Percentiles rank a stretch among this genome's conserved stretches.
Conservation (phyloP, 2,113 vertebrate genomes). For the Psammodynastes pulverulentus region DNA sequence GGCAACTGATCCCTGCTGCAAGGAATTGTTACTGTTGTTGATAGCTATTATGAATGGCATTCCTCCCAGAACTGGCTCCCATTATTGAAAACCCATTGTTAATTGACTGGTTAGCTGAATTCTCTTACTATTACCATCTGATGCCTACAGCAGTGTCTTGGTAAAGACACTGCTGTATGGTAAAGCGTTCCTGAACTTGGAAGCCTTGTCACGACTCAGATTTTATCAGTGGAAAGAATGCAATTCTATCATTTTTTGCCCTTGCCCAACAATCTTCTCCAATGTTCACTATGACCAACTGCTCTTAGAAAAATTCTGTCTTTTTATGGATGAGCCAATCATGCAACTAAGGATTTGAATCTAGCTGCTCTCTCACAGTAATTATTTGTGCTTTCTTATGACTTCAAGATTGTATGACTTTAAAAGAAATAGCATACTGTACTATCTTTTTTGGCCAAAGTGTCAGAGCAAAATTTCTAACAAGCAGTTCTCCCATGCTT, state of each 20-base stretch:
- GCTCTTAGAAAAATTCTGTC: background rate
- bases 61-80: background rate
- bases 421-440: background rate
- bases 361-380: background rate
- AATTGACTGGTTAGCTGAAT: background rate
- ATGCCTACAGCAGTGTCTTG: background rate
- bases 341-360: background rate
- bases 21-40: background rate
- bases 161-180: too few species aligned
- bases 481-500: too few species aligned
- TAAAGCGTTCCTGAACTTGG: background rate
- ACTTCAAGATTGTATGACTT: background rate
- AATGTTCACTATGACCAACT: background rate
- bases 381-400: background rate
- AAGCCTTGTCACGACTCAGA: background rate
- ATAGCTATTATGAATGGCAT: background rate
- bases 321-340: background rate
- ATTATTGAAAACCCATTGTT: background rate
- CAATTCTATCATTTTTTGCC: background rate
- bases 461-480: background rate
- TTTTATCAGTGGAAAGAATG: background rate
- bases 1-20: background rate
- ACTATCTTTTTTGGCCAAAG: too few species aligned
- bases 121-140: background rate
- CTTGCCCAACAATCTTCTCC: background rate